Evolutionary conservation across 1,140 invertebrate genomes (phyloP), one percentile per base, ranked within the genome.

Genomic region (Zaprionus africanus): DNA sequence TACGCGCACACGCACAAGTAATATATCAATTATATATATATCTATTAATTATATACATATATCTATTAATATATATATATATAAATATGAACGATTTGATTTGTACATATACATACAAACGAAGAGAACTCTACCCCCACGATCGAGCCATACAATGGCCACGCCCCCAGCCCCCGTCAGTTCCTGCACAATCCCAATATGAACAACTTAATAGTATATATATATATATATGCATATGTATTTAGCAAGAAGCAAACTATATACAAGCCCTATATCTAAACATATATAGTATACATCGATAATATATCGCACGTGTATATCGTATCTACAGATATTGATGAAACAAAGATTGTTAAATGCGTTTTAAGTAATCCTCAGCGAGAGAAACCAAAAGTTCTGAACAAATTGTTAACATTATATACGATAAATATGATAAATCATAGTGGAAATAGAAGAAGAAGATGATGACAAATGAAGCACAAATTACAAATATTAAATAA

Each of bases 321-420:
- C 9, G 31, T 11, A 34, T 34, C 31, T 34, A 34, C 9, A 34
- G 31, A 34, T 60, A 19, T 38, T 38, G 19, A 61, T 43, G 49
- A 65, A 56, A 19, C 5, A n/a, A 65, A 72, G 22, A 71, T 72
- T 76, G 74, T 76, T 76, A 71, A 71, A 71, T 19, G 22, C 24
- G 28, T 61, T 71, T 54, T 53, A 62, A 41, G 41, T 46, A 57
- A 58, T 41, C 28, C 43, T 57, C 65, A 60, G 46, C 58, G 43
- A 65, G 22, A 43, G 59, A 53, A 65, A 72, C 38, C 53, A 57
- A 49, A 76, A 62, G 38, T 54, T 66, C 49, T 73, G 62, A 68
- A 68, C n/a, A 63, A 62, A 76, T 71, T 76, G 73, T 76, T 76
- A 76, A 70, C 59, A 70, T 28, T 31, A 56, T 31, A 56, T 56